Evolutionary conservation across 2,888 invertebrate genomes (phyloP), one percentile per base, ranked within the genome.

Genomic region (Tortrix viridana): DNA sequence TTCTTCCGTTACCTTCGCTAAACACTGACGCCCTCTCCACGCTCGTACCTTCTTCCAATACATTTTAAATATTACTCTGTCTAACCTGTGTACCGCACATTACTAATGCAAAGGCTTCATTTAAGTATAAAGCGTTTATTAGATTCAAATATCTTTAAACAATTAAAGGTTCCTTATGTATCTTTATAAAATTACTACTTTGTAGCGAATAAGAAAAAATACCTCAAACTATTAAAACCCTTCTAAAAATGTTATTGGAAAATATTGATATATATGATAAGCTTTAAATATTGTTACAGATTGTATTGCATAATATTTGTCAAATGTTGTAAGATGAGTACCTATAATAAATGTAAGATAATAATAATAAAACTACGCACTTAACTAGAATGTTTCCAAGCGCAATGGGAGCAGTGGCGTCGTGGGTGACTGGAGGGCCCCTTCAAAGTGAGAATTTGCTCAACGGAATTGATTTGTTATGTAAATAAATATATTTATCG

Each of bases 401-500:
- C 18, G 54, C 49, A 50, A 56, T 26, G 38, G 41, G 53, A 47
- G 38, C 22, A 47, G 23, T 23, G 23, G 37, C 46, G 32, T n/a
- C n/a, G 23, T 9, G 46, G 9, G 49, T 54, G 48, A 61, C 55
- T 61, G 26, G 49, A 18, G 55, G 56, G 46, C 61, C 50, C 37
- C 50, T 61, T 56, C 56, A 49, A 56, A 48, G 57, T 53, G 53
- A 63, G 58, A 59, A 65, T 66, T 66, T 67, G 67, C 67, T 67
- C 67, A 67, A 67, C 65, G 67, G 65, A 67, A 67, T 67, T 65
- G 65, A 65, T 67, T 65, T 60, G 48, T 66, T 60, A 67, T 56
- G 64, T 68, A 71, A 32, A 65, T 53, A 56, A 55, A 57, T 53
- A 65, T 49, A 58, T 44, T 62, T 65, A 67, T 67, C 49, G 61